Percentiles rank a stretch among this genome's conserved stretches.
These are phyloP conservation scores for Cranoglanis bouderius DNA, from an alignment of 2,113 vertebrate genomes.

Conservation along the genomic window DNA sequence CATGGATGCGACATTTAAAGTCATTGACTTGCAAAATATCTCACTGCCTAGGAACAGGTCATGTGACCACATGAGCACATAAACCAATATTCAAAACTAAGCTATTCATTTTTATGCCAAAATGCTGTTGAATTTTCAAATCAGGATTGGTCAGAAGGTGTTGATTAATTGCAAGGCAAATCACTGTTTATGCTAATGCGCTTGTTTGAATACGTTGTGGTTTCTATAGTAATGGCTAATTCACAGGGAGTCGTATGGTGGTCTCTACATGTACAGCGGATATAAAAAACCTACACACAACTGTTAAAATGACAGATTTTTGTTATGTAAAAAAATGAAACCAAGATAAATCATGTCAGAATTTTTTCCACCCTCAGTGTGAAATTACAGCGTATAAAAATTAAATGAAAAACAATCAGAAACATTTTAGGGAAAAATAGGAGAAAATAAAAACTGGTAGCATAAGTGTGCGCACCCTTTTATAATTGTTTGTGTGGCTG, in stretches of 20 bases:
- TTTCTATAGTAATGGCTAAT: background rate
- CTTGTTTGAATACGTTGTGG: background rate
- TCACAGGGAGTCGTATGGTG: background rate
- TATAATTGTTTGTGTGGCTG: too few relatives aligned
- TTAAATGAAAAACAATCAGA: too few relatives aligned
- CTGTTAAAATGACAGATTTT: too few relatives aligned
- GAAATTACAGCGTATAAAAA: too few relatives aligned
- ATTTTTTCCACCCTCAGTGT: too few relatives aligned
- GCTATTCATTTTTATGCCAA: background rate
- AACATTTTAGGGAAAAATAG: too few relatives aligned
- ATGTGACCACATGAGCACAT: background rate
- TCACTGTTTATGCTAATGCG: background rate
- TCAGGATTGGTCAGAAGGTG: background rate
- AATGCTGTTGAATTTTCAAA: background rate
- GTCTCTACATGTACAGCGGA: too few relatives aligned
- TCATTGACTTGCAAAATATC: constrained; percentile 16
- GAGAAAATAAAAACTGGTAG: too few relatives aligned
- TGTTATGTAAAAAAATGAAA: too few relatives aligned
- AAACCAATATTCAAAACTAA: background rate
- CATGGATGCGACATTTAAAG: background rate
- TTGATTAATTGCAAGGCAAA: constrained; percentile 10
- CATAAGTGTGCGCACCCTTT: too few relatives aligned
- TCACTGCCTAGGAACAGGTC: background rate
- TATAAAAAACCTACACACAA: too few relatives aligned
- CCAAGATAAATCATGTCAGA: too few relatives aligned